Evolutionary conservation across 2,797 vertebrate genomes (phyloP).

Genomic region (Sciurus carolinensis): DNA sequence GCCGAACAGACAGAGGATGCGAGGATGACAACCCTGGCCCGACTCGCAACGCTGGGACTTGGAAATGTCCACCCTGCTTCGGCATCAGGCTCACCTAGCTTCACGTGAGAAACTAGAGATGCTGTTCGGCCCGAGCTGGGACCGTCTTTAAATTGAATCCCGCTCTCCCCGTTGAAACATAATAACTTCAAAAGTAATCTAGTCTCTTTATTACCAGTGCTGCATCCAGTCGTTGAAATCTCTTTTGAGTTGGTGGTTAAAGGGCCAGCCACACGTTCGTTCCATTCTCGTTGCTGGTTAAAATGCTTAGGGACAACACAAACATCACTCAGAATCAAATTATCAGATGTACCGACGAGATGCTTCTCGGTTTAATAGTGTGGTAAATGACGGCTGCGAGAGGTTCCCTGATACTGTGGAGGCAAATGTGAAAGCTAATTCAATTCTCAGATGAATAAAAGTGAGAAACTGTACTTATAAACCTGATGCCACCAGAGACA

Average conservation of each 20-base stretch:
- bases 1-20: conserved; percentile 11
- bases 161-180: conserved; percentile 76
- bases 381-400: conserved; percentile 92
- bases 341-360: conserved; percentile 91
- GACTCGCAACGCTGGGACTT: conserved; percentile 1
- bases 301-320: conserved; percentile 92
- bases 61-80: conserved; percentile 56
- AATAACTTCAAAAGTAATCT: conserved; percentile 81
- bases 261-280: conserved; percentile 80
- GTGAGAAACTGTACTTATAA: conserved; percentile 88
- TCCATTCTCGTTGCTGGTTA: conserved; percentile 89
- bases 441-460: conserved; percentile 91
- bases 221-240: conserved; percentile 72
- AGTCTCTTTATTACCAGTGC: conserved; percentile 76
- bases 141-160: conserved; percentile 83
- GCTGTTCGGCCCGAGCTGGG: conserved; percentile 71
- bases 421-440: conserved; percentile 90
- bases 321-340: conserved; percentile 95
- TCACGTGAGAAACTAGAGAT: conserved; percentile 80
- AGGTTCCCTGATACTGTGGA: conserved; percentile 92
- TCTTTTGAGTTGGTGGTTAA: conserved; percentile 84
- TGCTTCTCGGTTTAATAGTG: conserved; percentile 90
- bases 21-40: neutral
- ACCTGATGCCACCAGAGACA: conserved; percentile 84
- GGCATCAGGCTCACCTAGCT: conserved; percentile 76